Base-by-base conservation (phyloP, 2,797 vertebrate genomes). In the Karalla daura region DNA sequence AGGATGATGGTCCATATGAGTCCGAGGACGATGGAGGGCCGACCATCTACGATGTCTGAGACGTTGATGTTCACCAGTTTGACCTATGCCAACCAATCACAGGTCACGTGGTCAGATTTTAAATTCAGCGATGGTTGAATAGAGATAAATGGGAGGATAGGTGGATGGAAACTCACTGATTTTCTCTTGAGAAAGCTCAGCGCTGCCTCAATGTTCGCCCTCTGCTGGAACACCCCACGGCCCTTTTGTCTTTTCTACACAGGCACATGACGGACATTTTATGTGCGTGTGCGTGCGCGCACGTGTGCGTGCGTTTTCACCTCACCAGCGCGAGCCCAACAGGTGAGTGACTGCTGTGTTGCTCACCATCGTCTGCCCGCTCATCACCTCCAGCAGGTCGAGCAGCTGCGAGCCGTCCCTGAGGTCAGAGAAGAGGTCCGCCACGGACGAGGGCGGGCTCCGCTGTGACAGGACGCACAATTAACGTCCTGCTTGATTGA, bases 1-100 rank as follows among this genome's bases (percentile, higher is more conserved):
- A 96, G 89, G 81, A 98, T 97, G 87, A 98, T 95, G 81, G 93
- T 95, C 97, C 97, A 98, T 75, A 98, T 92, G 5, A 98, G 91
- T 63, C 97, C 96, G 24, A 98, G 95, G 77, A 97, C 93, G 81
- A 97, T 96, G 70, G 96, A 95, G 18, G 96, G 96, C 28, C 95
- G 96, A 70, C 97, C 97, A 55, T 96, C 96, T 62, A 95, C 87
- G 77, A 98, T 94, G 86, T 98, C 96, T 82, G 96, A 67, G 76
- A 97, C 92, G 82, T 98, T 96, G 89, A 98, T 96, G 86, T 98
- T 97, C 79, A 97, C 96, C 74, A 98, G 83, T 81, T 97, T 97
- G 77, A 98, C 92, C 97, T 98, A 80, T 18, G 63, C 1, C 24
- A n/a, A 59, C 24, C 20, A 54, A 68, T 1, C 24, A 43, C 1